Percentiles rank a stretch among this genome's conserved stretches.
These are phyloP conservation scores for Gnathonemus echidnorhynchus DNA, from an alignment of 2,113 vertebrate species.

Conservation along the genomic window DNA sequence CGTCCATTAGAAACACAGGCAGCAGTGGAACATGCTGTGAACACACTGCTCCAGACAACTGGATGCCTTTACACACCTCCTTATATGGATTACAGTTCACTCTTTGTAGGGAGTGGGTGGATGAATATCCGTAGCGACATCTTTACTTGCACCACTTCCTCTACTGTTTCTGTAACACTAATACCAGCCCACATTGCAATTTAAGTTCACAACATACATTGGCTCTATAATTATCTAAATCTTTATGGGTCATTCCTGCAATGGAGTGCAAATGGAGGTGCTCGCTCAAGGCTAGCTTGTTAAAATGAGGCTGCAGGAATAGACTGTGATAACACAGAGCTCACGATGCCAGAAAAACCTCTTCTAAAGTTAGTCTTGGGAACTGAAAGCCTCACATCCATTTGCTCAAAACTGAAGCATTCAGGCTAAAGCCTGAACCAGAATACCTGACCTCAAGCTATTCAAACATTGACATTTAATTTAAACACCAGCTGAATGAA, in stretches of 20 bases:
- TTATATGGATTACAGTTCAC: not conserved
- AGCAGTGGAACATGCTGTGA: not conserved
- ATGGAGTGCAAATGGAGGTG: not conserved
- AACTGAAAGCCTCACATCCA: slow-evolving; percentile 23
- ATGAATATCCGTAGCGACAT: not conserved
- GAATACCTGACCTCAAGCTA: not conserved
- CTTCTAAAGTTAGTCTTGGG: slow-evolving; percentile 33
- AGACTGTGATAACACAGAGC: slow-evolving; percentile 15
- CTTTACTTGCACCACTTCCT: not conserved
- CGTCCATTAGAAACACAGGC: not conserved
- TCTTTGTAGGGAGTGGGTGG: not conserved
- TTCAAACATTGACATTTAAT: not conserved
- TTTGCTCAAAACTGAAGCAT: slow-evolving; percentile 17
- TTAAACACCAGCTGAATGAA: not conserved
- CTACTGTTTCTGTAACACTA: not conserved
- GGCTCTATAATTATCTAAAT: not conserved
- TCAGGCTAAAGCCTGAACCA: not conserved
- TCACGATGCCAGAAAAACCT: slow-evolving; percentile 31
- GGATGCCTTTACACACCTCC: not conserved
- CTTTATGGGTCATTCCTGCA: not conserved
- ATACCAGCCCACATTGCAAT: not conserved
- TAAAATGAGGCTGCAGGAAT: not conserved
- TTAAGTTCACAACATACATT: not conserved
- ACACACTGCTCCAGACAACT: not conserved
- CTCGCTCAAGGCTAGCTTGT: not conserved